Evolutionary conservation across 2,113 vertebrate genomes (phyloP), one percentile per base, ranked within the genome.

Genomic region (Cynoglossus semilaevis): DNA sequence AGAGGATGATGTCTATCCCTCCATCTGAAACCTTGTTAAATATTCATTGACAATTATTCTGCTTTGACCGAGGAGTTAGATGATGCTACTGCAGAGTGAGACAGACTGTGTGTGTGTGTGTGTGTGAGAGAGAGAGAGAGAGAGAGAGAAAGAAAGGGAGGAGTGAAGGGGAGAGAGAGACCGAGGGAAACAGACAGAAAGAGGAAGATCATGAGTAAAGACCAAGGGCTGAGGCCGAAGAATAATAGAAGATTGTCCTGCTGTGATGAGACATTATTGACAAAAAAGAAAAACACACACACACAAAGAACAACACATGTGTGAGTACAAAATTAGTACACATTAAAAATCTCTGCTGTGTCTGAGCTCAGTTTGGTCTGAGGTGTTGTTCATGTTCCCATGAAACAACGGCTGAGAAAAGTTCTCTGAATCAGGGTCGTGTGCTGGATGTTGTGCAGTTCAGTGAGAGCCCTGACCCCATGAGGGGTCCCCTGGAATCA

Each of bases 41-140:
- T 91, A 91, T 91, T 90, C 90, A 91, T 90, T 90, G 90, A 91
- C 89, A 90, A 91, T 90, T 90, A 91, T 90, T 90, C 85, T 58
- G 83, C 83, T 85, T 86, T 89, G 89, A 91, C 87, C 83, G 85
- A 87, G 76, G 85, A 87, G 88, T 83, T 84, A 75, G 76, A 70
- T 81, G 79, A 72, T 76, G 80, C 79, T 58, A 10, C 67, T 62
- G 75, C 58, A 62, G 73, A 77, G 69, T 58, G 41, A 63, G 61
- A 67, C 52, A 51, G 69, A 63, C 35, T 40, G 17, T 38, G 51
- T 11, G 41, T 48, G 65, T 37, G 46, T 14, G 45, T 45, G 72
- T 29, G n/a, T 19, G 53, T 48, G 48, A 35, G 65, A 5, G 29
- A 5, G 45, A 19, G 47, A 8, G 56, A 11, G 42, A 2, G 46